Evolutionary conservation across 2,797 vertebrate genomes (phyloP), one percentile per base, ranked within the genome.

Genomic region (Bucorvus abyssinicus): DNA sequence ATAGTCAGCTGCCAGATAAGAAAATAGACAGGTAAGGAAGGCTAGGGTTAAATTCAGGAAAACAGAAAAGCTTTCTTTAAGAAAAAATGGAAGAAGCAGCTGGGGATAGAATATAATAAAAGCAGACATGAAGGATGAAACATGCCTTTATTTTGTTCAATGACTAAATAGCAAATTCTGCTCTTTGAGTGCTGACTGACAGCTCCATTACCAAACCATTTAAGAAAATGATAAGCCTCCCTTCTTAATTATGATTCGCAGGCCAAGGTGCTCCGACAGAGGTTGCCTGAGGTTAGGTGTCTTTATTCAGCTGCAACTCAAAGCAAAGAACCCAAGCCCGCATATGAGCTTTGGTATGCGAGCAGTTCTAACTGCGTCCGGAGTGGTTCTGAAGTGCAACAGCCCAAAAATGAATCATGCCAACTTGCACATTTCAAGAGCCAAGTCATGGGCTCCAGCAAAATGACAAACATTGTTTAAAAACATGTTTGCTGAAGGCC

Each of bases 401-500:
- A 90, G 80, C 73, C 73, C 73, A 63, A 86, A 71, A 96, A 68
- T 15, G 38, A 87, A 93, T 85, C 2, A 6, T 74, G 79, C 84
- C 91, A 92, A 74, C 60, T 92, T 1, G 0, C 68, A 68, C 78
- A 68, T 6, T 1, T 85, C 75, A 45, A 80, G 14, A 94, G 56
- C 71, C 64, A 91, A 89, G 82, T 89, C 79, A 59, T 1, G 0
- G 56, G 64, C 76, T 81, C 64, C 60, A 64, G 91, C 40, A 91
- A 91, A 91, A 95, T 9, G 71, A 93, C 93, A 95, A 94, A 95
- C 78, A 82, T 44, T 92, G 74, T 86, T 94, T 89, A 79, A 85
- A 93, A 94, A 85, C 75, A 79, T 44, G 60, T 89, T 95, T 94
- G 89, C 93, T 93, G 78, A 91, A 92, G 87, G 87, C 91, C 84